A percentile compares a stretch with the other conserved stretches of the same genome.
Evolutionary conservation across 92 coral and sea anemone genomes (phyloP).

Genomic region (Ricordea florida): DNA sequence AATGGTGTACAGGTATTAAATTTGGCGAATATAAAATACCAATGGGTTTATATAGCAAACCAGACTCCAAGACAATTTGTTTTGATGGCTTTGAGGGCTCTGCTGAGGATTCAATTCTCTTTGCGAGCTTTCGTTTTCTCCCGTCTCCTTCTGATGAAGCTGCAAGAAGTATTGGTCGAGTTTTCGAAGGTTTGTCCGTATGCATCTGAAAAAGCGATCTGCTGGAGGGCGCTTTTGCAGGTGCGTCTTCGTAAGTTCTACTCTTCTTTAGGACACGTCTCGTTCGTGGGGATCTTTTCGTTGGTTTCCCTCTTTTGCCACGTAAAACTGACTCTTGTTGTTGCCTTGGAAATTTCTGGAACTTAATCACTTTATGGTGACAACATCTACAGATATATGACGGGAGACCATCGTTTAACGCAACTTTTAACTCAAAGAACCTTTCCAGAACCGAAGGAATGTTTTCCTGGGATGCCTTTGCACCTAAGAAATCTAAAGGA

Average conservation of each 20-base stretch:
- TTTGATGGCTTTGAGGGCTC: too few relatives aligned
- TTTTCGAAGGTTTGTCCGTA: neutral
- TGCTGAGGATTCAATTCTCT: too few relatives aligned
- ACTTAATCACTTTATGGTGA: slow-evolving; percentile 14
- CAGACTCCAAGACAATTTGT: too few relatives aligned
- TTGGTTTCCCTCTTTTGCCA: slow-evolving; percentile 28
- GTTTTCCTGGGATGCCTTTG: slow-evolving; percentile 9
- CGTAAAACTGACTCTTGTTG: slow-evolving; percentile 38
- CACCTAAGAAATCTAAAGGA: slow-evolving; percentile 10
- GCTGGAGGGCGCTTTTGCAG: neutral
- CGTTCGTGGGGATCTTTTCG: slow-evolving; percentile 19
- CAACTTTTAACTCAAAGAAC: slow-evolving; percentile 4
- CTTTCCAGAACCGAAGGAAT: neutral
- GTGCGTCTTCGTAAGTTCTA: slow-evolving; percentile 24
- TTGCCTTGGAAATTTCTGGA: slow-evolving; percentile 10
- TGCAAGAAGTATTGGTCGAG: slow-evolving; percentile 1
- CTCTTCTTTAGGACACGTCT: slow-evolving; percentile 27
- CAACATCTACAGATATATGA: slow-evolving; percentile 7
- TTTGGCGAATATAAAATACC: too few relatives aligned
- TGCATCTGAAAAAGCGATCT: slow-evolving; percentile 17
- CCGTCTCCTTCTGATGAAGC: neutral
- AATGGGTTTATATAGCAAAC: too few relatives aligned
- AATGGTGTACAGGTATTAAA: too few relatives aligned
- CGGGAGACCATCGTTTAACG: slow-evolving; percentile 15
- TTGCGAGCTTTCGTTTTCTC: too few relatives aligned